Conservation (phyloP, 2,797 vertebrate genomes). For the Sitta carolinensis region DNA sequence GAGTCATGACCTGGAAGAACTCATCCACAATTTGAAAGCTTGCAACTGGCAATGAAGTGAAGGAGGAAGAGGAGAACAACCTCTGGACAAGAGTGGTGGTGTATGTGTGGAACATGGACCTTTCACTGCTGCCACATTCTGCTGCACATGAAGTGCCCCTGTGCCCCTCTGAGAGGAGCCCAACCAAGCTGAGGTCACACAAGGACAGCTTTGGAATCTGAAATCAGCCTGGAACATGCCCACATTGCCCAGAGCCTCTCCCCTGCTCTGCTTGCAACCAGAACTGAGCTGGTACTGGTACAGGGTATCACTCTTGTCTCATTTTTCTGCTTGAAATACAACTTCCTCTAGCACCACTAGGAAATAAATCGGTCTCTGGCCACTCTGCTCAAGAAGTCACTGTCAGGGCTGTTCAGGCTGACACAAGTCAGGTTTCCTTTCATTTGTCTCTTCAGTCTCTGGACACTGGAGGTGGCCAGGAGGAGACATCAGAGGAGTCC, state of each 20-base stretch:
- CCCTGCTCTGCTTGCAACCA: neutral
- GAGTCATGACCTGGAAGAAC: neutral
- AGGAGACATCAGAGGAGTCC: neutral
- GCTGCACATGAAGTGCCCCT: neutral
- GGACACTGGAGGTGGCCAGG: neutral
- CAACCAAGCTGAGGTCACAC: neutral
- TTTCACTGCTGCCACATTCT: neutral
- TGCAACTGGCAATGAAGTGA: neutral
- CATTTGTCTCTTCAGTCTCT: neutral
- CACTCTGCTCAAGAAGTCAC: neutral
- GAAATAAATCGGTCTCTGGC: neutral
- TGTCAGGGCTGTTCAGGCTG: neutral
- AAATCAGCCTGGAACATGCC: neutral
- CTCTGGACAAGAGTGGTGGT: neutral
- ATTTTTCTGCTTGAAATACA: neutral
- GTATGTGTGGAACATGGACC: fast-evolving
- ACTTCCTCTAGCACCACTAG: neutral
- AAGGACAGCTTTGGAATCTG: neutral
- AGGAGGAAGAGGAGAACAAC: neutral
- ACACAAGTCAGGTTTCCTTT: neutral
- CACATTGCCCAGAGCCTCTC: neutral
- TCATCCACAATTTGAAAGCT: neutral
- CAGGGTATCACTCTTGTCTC: neutral
- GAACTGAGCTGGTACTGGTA: neutral
- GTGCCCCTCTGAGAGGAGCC: neutral